Conservation (phyloP, 2,113 vertebrate genomes). For the Electrona antarctica region DNA sequence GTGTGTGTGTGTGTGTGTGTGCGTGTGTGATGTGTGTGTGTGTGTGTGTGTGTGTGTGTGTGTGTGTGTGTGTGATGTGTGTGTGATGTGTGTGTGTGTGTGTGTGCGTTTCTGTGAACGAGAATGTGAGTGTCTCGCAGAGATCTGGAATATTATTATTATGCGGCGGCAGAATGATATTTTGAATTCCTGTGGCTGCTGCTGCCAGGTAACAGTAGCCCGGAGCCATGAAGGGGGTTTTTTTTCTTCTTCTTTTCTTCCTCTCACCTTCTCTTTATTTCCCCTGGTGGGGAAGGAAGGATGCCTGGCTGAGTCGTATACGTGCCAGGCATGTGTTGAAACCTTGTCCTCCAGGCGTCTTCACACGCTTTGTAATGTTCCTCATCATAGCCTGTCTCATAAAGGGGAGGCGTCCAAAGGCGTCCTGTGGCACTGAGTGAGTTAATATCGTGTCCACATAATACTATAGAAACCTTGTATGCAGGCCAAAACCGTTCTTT, state of each 20-base stretch:
- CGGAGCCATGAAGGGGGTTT: conserved; percentile 72
- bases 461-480: conserved; percentile 13
- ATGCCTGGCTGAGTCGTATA: conserved; percentile 70
- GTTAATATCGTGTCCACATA: conserved; percentile 39
- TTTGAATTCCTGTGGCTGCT: conserved; percentile 74
- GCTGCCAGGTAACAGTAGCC: conserved; percentile 75
- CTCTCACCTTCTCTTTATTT: conserved; percentile 79
- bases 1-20: conserved; percentile 7
- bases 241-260: conserved; percentile 25
- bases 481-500: too few relatives aligned
- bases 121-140: conserved; percentile 47
- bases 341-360: conserved; percentile 14
- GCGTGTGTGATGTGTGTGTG: conserved; percentile 30
- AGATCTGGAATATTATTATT: conserved; percentile 56
- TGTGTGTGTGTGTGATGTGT: conserved; percentile 1
- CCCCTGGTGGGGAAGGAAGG: conserved; percentile 70
- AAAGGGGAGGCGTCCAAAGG: too few relatives aligned
- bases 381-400: too few relatives aligned
- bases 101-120: conserved; percentile 19
- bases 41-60: not conserved
- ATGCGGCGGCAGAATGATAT: conserved; percentile 72
- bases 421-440: too few relatives aligned
- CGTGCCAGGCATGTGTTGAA: conserved; percentile 75
- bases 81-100: not conserved
- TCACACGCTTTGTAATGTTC: too few relatives aligned